Evolutionary conservation across 2,888 invertebrate genomes (phyloP).

Genomic region (Hofmannophila pseudospretella): DNA sequence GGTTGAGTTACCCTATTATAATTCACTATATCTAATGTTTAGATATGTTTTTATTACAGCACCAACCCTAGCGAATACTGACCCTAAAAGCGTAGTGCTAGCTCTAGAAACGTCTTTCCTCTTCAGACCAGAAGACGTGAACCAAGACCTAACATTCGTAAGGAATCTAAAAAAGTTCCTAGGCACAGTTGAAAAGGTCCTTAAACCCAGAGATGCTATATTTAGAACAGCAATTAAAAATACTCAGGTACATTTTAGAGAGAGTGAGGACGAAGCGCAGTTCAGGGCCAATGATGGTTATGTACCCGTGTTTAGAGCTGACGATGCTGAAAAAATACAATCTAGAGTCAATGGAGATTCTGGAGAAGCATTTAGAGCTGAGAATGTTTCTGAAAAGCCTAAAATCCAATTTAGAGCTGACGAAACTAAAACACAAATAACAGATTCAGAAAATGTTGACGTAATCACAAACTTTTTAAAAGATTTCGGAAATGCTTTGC

Average conservation of each 20-base stretch:
- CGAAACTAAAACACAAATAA: not conserved
- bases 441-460: not conserved
- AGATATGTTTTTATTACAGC: not conserved
- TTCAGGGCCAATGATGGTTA: not conserved
- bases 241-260: no score
- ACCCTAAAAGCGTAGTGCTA: constrained; percentile 3
- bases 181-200: not conserved
- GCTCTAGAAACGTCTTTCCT: constrained; percentile 10
- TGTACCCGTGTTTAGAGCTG: not conserved
- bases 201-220: not conserved
- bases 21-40: no score
- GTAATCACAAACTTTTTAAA: not conserved
- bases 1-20: no score
- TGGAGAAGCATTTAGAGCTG: no score
- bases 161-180: not conserved
- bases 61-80: not conserved
- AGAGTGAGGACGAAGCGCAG: not conserved
- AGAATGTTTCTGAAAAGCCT: no score
- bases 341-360: no score
- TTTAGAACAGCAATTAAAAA: not conserved
- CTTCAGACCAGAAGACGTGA: constrained; percentile 7
- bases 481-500: not conserved
- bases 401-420: no score
- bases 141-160: constrained; percentile 3
- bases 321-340: no score